A percentile compares a stretch with the other conserved stretches of the same genome.
phyloP scores from a whole-genome alignment of 2,113 vertebrate genomes.

The Mesitornis unicolor region DNA sequence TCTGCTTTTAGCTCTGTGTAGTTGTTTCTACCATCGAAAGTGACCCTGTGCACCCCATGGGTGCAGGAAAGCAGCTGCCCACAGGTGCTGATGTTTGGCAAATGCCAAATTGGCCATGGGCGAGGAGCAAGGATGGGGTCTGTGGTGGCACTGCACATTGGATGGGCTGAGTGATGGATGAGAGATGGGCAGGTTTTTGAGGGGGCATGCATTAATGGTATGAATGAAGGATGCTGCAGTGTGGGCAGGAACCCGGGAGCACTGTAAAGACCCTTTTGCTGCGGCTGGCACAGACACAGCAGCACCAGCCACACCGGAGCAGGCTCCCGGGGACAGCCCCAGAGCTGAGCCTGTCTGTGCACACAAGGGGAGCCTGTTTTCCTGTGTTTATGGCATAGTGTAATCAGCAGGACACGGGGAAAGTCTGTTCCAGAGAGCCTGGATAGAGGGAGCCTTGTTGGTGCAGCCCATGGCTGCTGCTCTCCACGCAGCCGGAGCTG shows the following conservation, averaged over 20 bases:
- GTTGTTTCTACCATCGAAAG: fast-evolving
- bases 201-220: fast-evolving
- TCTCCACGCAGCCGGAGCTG: not conserved
- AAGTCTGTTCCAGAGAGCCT: not conserved
- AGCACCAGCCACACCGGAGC: fast-evolving
- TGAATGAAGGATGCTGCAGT: not conserved
- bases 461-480: not conserved
- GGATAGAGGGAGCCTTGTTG: not conserved
- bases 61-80: not conserved
- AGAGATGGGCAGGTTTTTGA: not conserved
- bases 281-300: not conserved
- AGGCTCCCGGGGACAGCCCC: fast-evolving
- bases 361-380: constrained; percentile 23
- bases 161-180: not conserved
- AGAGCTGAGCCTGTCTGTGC: not conserved
- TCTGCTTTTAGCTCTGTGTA: not conserved
- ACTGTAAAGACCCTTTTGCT: not conserved
- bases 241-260: not conserved
- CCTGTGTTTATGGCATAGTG: fast-evolving
- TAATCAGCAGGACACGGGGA: fast-evolving
- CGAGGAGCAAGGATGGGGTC: not conserved
- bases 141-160: not conserved
- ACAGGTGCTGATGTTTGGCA: not conserved
- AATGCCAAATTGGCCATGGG: not conserved
- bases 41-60: fast-evolving